Base-by-base conservation (phyloP, 2,888 invertebrate genomes). In the Tetropium fuscum region DNA sequence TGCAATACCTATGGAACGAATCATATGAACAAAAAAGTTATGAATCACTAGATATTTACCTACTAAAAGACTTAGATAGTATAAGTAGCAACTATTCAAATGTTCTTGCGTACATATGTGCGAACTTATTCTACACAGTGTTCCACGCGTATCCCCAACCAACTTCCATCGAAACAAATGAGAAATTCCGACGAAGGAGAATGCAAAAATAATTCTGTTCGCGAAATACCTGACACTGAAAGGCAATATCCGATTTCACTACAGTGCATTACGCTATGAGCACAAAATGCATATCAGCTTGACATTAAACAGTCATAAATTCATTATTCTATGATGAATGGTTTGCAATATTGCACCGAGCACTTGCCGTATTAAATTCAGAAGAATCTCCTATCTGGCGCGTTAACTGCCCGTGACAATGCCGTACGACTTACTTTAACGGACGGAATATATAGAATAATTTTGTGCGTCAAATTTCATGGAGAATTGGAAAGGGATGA, bases 271-370 rank as follows among this genome's bases (percentile, higher is more conserved):
- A 11, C 19, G 19, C 20, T 18, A 6, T 11, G 40, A 10, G 40
- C 11, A 40, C 11, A 6, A 40, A 40, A 40, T 19, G 40, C 19
- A 40, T 4, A 40, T 19, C 20, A 10, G 11, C 16, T 10, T 8
- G 18, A 40, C 19, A 40, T 43, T 25, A 43, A 11, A 22, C 15
- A 43, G 43, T 15, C 15, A 22, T 20, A 10, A 25, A 13, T 43
- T 43, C 25, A 43, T 22, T 43, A 5, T 25, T 25, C 25, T 4
- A 11, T 43, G 43, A 43, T 22, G 25, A 22, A 43, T 43, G 43
- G 43, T 13, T 3, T 43, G 13, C 15, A 22, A 47, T 47, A 47
- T 34, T 32, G 34, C 19, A 20, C 15, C 47, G 7, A 10, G 30
- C 11, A 19, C 19, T 47, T 30, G 8, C 47, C 10, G 32, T 13